A percentile compares a stretch with the other conserved stretches of the same genome.
Evolutionary conservation across 2,113 vertebrate genomes (phyloP).

Genomic region (Charina bottae): DNA sequence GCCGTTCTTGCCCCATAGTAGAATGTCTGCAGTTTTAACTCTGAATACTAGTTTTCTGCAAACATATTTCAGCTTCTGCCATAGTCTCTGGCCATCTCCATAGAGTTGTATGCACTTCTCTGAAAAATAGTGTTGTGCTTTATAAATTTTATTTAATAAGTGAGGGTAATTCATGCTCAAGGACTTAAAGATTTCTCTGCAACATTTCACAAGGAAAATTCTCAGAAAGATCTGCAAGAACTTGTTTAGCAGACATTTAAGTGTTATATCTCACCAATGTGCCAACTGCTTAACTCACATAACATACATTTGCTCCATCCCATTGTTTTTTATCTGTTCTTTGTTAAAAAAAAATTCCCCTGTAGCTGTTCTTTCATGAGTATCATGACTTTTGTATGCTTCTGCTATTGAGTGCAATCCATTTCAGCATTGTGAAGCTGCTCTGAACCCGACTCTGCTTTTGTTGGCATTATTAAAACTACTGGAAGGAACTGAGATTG

Average conservation of each 20-base stretch:
- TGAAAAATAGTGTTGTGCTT: neutral
- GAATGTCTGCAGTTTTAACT: neutral
- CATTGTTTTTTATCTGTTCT: neutral
- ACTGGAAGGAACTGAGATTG: neutral
- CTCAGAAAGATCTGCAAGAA: neutral
- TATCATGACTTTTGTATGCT: neutral
- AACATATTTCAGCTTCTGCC: neutral
- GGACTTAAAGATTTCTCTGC: neutral
- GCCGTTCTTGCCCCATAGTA: neutral
- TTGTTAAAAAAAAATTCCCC: neutral
- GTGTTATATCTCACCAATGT: neutral
- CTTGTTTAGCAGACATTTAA: neutral
- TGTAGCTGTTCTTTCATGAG: neutral
- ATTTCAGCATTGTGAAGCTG: neutral
- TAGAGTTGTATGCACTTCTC: neutral
- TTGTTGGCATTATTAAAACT: neutral
- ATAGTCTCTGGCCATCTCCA: neutral
- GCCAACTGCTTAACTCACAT: neutral
- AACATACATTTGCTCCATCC: neutral
- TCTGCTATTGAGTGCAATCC: neutral
- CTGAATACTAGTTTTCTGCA: neutral
- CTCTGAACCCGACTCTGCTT: neutral
- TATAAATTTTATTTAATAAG: neutral
- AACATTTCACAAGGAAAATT: neutral
- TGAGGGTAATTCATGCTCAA: neutral